These are phyloP conservation scores for Asbolus verrucosus DNA, from an alignment of 1,140 invertebrate genomes.

Conservation along the genomic window DNA sequence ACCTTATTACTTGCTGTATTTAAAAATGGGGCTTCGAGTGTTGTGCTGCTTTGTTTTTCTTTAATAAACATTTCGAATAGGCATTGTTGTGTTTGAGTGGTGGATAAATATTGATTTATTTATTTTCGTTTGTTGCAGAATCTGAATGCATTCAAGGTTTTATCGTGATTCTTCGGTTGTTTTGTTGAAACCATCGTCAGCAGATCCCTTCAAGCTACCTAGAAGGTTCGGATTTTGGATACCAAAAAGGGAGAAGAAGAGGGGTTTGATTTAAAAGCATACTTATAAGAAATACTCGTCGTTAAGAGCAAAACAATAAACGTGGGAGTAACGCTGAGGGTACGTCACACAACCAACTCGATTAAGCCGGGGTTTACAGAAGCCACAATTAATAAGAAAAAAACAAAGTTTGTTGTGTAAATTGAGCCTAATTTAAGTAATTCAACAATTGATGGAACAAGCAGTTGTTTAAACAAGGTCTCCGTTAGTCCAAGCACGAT, in stretches of 20 bases:
- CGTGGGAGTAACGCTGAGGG: not conserved
- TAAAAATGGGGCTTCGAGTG: constrained; percentile 2
- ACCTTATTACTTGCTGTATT: not conserved
- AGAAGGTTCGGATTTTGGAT: constrained; percentile 57
- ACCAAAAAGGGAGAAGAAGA: constrained; percentile 57
- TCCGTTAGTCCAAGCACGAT: constrained; percentile 46
- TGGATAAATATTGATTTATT: constrained; percentile 6
- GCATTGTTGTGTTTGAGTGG: not conserved
- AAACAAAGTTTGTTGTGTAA: constrained; percentile 50
- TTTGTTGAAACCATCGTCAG: constrained; percentile 48
- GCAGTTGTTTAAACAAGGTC: constrained; percentile 48
- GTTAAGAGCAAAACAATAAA: not conserved
- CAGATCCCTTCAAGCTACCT: constrained; percentile 46
- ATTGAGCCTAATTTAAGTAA: constrained; percentile 59
- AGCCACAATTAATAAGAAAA: constrained; percentile 34
- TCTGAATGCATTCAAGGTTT: constrained; percentile 55
- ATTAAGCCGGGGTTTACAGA: not conserved
- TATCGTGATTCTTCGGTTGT: constrained; percentile 23
- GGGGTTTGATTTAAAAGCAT: constrained; percentile 51
- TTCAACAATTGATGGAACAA: constrained; percentile 49
- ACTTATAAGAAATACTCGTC: constrained; percentile 6
- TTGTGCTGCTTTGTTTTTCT: not conserved
- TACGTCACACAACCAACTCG: constrained; percentile 28
- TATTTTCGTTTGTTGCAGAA: constrained; percentile 54
- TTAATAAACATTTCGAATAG: not conserved